Percentiles rank a stretch among this genome's conserved stretches.
Evolutionary conservation across 2,888 invertebrate genomes (phyloP).

Genomic region (Megamerina dolium): DNA sequence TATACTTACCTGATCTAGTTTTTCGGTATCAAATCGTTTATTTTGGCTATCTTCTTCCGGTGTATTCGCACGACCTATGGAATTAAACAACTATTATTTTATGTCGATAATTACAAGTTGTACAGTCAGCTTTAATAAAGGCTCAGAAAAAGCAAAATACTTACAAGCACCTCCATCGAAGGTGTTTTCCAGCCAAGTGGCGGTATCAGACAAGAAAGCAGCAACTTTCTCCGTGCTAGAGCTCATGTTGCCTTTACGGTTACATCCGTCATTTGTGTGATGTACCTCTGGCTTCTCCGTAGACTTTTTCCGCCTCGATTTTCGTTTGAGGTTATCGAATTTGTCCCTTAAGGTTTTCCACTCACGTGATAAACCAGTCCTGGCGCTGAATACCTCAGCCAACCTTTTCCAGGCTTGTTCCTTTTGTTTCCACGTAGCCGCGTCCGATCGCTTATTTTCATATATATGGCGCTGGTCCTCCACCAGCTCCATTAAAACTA

Average conservation of each 20-base stretch:
- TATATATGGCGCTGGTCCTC: not conserved
- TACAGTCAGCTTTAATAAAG: too few relatives aligned
- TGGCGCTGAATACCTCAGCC: not conserved
- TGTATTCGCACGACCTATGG: not conserved
- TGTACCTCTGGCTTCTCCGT: constrained; percentile 3
- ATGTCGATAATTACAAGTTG: too few relatives aligned
- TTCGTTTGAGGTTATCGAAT: constrained; percentile 4
- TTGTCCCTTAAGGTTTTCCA: constrained; percentile 5
- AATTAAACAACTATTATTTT: not conserved
- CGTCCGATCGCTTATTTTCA: constrained; percentile 4
- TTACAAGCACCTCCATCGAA: too few relatives aligned
- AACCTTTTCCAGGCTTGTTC: constrained; percentile 3
- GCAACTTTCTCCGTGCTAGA: constrained; percentile 6
- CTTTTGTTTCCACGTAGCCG: constrained; percentile 3
- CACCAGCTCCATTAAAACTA: constrained; percentile 7
- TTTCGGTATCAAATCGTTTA: too few relatives aligned
- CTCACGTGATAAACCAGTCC: not conserved
- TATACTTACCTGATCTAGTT: too few relatives aligned
- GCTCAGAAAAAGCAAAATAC: too few relatives aligned
- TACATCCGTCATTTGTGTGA: constrained; percentile 1
- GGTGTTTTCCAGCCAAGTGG: not conserved
- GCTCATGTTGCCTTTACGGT: not conserved
- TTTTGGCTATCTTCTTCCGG: too few relatives aligned
- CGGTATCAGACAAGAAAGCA: not conserved
- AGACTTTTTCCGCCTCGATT: not conserved